phyloP scores from a whole-genome alignment of 2,888 invertebrate species.

The Leptopilina syphax region DNA sequence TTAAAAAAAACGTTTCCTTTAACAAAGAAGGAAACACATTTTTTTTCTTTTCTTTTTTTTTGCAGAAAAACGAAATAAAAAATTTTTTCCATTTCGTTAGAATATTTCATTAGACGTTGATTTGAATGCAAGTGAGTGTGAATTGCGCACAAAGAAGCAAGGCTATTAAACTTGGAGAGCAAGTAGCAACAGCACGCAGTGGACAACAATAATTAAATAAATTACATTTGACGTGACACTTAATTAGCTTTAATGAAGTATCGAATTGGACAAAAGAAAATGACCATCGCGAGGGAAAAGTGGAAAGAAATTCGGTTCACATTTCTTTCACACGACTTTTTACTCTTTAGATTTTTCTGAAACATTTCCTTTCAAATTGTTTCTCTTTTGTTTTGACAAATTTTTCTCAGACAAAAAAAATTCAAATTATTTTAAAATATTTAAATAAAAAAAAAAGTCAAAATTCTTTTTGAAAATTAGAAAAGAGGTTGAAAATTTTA shows the following conservation, averaged over 20 bases:
- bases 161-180: constrained; percentile 20
- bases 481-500: too few relatives aligned
- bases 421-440: too few relatives aligned
- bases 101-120: constrained; percentile 12
- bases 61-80: too few relatives aligned
- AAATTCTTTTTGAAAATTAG: too few relatives aligned
- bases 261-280: constrained; percentile 1
- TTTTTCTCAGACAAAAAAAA: too few relatives aligned
- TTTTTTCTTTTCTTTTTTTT: too few relatives aligned
- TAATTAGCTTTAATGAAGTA: constrained; percentile 14
- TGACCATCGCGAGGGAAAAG: neutral
- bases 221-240: constrained; percentile 26
- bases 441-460: too few relatives aligned
- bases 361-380: too few relatives aligned
- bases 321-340: neutral
- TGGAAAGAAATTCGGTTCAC: neutral
- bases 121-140: neutral
- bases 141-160: constrained; percentile 24
- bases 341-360: too few relatives aligned
- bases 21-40: too few relatives aligned
- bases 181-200: constrained; percentile 11
- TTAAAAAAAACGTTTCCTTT: neutral
- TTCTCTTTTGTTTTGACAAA: too few relatives aligned
- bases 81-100: neutral
- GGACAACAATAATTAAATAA: constrained; percentile 37